Base-by-base conservation (phyloP, 2,113 vertebrate genomes). In the Cebidichthys violaceus region DNA sequence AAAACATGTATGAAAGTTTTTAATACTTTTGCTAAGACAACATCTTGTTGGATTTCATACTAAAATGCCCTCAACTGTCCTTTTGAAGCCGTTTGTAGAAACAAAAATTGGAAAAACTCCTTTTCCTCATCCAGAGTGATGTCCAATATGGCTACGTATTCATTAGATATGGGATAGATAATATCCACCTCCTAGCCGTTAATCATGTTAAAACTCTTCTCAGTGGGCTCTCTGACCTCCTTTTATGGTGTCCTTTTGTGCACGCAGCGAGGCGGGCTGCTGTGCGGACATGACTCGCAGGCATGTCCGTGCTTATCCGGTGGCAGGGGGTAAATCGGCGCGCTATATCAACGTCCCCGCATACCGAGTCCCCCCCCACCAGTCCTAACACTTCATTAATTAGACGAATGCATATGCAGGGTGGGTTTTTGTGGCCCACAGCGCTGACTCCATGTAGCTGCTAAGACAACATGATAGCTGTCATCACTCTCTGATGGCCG, bases 271-370 rank as follows among this genome's bases (percentile, higher is more conserved):
- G 71, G 70, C 33, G 3, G 83, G 75, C 81, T 72, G 86, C 89
- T 89, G 92, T 39, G 90, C 2, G 62, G 89, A 87, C 90, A 90
- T 57, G 86, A 88, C 90, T 90, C 11, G 45, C 77, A 70, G 89
- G 89, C 89, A 70, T 84, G 86, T 82, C 82, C 79, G 8, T 86
- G 68, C 83, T 33, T 86, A 80, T 84, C 57, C 13, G 45, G 41
- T 80, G 80, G 88, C 20, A 74, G 92, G 92, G 90, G 92, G 93
- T 93, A 93, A 93, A 93, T 90, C 68, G 89, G 35, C 29, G 57
- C 6, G 59, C 64, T 91, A 86, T 64, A 93, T 91, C 91, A 92
- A 87, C 70, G 85, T 88, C 89, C 77, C 70, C 9, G 35, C 31
- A 13, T 65, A 69, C 75, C 45, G 31, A 61, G 68, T 45, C 43